Conservation (phyloP, 1,140 invertebrate genomes). For the Limonius californicus region DNA sequence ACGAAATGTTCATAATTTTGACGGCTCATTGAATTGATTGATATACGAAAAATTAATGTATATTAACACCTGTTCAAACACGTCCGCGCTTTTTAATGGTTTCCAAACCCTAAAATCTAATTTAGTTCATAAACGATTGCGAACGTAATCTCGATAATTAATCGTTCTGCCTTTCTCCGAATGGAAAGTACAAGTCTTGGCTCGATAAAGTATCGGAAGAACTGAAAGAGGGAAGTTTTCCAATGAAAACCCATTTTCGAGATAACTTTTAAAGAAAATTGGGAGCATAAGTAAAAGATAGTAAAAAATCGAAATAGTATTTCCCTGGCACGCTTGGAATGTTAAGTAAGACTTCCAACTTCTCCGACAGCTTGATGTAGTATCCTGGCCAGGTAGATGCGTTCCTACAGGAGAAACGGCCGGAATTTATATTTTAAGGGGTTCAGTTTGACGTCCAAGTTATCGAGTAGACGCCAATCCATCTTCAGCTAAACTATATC, state of each 20-base stretch:
- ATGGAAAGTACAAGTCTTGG: too few relatives aligned
- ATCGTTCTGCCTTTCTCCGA: neutral
- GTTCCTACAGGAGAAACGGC: conserved; percentile 19
- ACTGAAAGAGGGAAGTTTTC: neutral
- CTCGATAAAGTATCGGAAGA: neutral
- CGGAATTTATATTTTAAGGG: conserved; percentile 30
- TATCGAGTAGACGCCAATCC: conserved; percentile 25
- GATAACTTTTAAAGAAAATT: conserved; percentile 6
- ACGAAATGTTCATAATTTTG: too few relatives aligned
- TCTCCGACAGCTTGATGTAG: conserved; percentile 33
- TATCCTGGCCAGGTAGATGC: conserved; percentile 27
- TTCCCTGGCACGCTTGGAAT: conserved; percentile 25
- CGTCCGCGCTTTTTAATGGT: too few relatives aligned
- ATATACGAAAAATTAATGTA: too few relatives aligned
- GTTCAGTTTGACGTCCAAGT: conserved; percentile 25
- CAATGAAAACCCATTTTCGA: neutral
- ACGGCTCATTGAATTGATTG: too few relatives aligned
- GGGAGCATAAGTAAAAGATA: conserved; percentile 8
- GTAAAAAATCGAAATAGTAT: conserved; percentile 31
- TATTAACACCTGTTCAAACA: too few relatives aligned
- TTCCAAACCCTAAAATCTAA: neutral
- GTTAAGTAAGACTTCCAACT: conserved; percentile 31
- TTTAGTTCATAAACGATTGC: neutral
- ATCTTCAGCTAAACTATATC: conserved; percentile 14
- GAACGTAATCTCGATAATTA: neutral